Evolutionary conservation across 2,888 invertebrate genomes (phyloP).

Genomic region (Amiota minor): DNA sequence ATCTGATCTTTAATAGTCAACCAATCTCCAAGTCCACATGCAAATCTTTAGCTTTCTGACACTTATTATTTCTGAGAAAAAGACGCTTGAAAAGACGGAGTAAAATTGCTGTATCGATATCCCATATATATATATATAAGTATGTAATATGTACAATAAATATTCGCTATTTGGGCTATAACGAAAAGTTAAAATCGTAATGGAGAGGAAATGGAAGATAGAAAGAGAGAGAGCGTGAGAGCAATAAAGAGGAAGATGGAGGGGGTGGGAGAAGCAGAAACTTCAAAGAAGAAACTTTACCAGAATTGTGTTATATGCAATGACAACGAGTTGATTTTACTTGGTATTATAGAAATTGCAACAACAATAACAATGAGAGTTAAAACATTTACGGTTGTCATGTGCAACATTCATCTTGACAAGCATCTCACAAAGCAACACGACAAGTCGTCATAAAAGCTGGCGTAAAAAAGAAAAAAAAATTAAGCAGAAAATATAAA

Average conservation of each 20-base stretch:
- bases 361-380: background rate
- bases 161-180: too few species aligned
- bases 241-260: background rate
- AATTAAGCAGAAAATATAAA: background rate
- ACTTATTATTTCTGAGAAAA: too few species aligned
- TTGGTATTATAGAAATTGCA: background rate
- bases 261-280: conserved; percentile 10
- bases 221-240: background rate
- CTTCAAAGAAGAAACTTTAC: conserved; percentile 21
- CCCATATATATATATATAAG: too few species aligned
- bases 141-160: too few species aligned
- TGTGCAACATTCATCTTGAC: conserved; percentile 29
- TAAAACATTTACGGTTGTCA: conserved; percentile 24
- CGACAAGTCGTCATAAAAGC: conserved; percentile 32
- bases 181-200: too few species aligned
- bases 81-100: too few species aligned
- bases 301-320: background rate
- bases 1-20: too few species aligned
- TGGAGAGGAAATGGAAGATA: background rate
- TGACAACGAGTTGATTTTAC: background rate
- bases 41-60: too few species aligned
- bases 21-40: too few species aligned
- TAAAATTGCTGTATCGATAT: too few species aligned
- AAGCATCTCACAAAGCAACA: conserved; percentile 26
- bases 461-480: background rate